Evolutionary conservation across 2,888 invertebrate genomes (phyloP).

Genomic region (Chrysomela aeneicollis): DNA sequence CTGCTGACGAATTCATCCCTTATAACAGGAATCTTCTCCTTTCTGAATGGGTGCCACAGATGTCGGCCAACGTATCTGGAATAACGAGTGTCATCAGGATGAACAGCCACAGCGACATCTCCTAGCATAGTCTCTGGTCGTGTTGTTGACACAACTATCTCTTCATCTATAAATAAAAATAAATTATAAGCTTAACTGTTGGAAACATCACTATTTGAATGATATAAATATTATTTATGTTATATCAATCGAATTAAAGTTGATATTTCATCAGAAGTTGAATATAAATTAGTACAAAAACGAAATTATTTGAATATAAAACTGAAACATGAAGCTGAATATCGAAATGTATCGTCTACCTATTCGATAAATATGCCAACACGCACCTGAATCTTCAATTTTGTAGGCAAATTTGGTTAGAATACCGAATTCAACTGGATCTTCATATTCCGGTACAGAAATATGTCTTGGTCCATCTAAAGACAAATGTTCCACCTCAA

Average conservation of each 20-base stretch:
- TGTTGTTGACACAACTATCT: conserved; percentile 94
- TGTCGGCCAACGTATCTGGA: conserved; percentile 75
- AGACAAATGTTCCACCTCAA: conserved; percentile 97
- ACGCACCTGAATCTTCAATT: conserved; percentile 66
- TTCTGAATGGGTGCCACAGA: conserved; percentile 87
- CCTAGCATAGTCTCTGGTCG: conserved; percentile 98
- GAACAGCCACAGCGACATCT: conserved; percentile 97
- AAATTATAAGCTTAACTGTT: background rate
- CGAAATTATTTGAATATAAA: no score
- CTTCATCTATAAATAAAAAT: conserved; percentile 66
- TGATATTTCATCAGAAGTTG: no score
- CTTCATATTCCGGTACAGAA: conserved; percentile 89
- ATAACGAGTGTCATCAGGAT: conserved; percentile 90
- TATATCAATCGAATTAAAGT: no score
- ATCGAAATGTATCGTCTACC: no score
- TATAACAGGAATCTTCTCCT: conserved; percentile 85
- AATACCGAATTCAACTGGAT: conserved; percentile 89
- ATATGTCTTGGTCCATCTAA: conserved; percentile 85
- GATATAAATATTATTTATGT: no score
- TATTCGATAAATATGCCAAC: no score
- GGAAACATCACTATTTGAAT: conserved; percentile 7
- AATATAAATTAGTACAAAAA: no score
- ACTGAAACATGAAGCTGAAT: no score
- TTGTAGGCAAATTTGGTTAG: conserved; percentile 92
- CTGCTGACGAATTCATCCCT: conserved; percentile 94